Evolutionary conservation across 2,888 invertebrate species (phyloP).

Genomic region (Drosophila fungiperda): DNA sequence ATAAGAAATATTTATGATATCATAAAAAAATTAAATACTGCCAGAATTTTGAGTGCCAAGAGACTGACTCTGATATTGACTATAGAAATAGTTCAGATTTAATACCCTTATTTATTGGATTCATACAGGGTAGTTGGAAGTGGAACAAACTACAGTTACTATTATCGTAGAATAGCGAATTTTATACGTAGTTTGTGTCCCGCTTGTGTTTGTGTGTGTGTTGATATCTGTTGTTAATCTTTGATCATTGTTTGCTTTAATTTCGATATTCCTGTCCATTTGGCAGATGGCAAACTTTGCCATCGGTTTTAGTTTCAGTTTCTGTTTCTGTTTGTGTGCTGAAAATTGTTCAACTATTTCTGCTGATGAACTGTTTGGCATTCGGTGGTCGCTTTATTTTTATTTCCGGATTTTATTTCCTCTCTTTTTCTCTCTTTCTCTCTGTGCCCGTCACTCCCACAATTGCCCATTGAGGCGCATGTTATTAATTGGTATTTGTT

Average conservation of each 20-base stretch:
- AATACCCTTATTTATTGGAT: background rate
- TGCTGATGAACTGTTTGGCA: slow-evolving; percentile 58
- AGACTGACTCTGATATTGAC: background rate
- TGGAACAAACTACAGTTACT: slow-evolving; percentile 39
- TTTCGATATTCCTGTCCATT: slow-evolving; percentile 72
- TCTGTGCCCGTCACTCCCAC: background rate
- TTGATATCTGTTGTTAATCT: slow-evolving; percentile 73
- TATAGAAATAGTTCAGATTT: background rate
- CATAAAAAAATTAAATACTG: background rate
- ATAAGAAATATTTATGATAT: background rate
- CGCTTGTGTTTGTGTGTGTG: slow-evolving; percentile 30
- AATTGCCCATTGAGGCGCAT: slow-evolving; percentile 51
- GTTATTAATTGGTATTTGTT: slow-evolving; percentile 69
- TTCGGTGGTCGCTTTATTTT: slow-evolving; percentile 21
- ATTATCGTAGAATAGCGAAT: slow-evolving; percentile 54
- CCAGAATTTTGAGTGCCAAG: no score
- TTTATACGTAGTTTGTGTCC: slow-evolving; percentile 50
- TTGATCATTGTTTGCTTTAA: slow-evolving; percentile 76
- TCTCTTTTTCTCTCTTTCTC: background rate
- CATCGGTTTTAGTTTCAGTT: slow-evolving; percentile 31
- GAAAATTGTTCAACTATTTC: slow-evolving; percentile 38
- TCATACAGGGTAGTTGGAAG: slow-evolving; percentile 38
- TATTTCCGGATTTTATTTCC: slow-evolving; percentile 20
- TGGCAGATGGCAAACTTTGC: slow-evolving; percentile 64
- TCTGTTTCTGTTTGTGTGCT: slow-evolving; percentile 14